A percentile compares a stretch with the other conserved stretches of the same genome.
These are phyloP conservation scores for Notothenia coriiceps DNA, from an alignment of 2,113 vertebrate species.

Conservation along the genomic window DNA sequence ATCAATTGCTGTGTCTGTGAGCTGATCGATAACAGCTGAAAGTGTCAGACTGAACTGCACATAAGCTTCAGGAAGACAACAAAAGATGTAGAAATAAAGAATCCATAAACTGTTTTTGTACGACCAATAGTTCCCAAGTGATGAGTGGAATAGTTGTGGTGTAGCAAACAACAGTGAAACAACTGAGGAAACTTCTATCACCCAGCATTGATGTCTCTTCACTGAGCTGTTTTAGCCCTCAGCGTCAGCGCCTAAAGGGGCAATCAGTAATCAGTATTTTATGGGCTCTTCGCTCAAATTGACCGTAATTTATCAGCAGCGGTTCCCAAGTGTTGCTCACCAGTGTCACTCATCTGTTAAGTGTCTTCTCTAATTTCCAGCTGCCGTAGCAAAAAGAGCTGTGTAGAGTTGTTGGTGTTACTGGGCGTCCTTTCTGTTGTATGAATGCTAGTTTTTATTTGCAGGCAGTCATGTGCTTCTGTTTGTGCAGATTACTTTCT, in stretches of 20 bases:
- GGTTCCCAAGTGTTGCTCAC: slow-evolving; percentile 36
- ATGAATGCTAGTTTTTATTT: neutral
- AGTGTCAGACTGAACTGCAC: neutral
- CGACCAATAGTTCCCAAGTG: neutral
- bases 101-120: neutral
- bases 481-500: neutral
- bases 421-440: neutral
- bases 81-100: neutral
- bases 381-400: neutral
- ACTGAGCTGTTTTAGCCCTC: neutral
- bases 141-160: neutral
- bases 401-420: neutral
- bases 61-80: neutral
- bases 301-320: slow-evolving; percentile 42
- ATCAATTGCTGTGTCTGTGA: neutral
- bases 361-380: neutral
- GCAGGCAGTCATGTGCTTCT: neutral
- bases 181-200: neutral
- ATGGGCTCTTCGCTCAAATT: slow-evolving; percentile 37
- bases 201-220: neutral
- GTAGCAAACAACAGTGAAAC: neutral
- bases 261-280: slow-evolving; percentile 49
- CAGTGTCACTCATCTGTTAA: slow-evolving; percentile 2
- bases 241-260: neutral
- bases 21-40: slow-evolving; percentile 13